Base-by-base conservation (phyloP, 2,888 invertebrate genomes). In the Orchesellides sinensis region DNA sequence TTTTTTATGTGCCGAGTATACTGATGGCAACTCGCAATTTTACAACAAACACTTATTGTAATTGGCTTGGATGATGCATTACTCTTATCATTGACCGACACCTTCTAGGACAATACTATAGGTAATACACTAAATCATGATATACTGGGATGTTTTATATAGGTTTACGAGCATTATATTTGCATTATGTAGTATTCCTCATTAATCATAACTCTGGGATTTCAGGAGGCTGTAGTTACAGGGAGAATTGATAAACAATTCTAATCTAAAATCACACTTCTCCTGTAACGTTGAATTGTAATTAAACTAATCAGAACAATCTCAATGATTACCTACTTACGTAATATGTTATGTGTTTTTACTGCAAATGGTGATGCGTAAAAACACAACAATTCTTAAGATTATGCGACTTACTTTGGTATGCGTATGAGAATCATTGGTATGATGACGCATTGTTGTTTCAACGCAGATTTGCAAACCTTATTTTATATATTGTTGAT, bases 21-120 rank as follows among this genome's bases (percentile, higher is more conserved):
- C 40, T 21, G 23, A 54, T 54, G 54, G 54, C 29, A 59, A 59
- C 8, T 3, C 19, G 19, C 21, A 40, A 40, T 63, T 35, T 45
- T 17, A 17, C 21, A 40, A 40, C 35, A 63, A 63, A 49, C 8
- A 29, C 27, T 14, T 54, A 8, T n/a, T 5, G 5, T 59, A 25
- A 29, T 59, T 29, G 29, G 19, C 59, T 32, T 25, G 14, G 23
- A 61, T 61, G 61, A 61, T 63, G 63, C 17, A 35, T 40, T 40
- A 23, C 19, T 14, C n/a, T 40, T 40, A 63, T 63, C 63, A 63
- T 8, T 73, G 73, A 63, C 73, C 73, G 63, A 63, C 63, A 73
- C 73, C 61, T 59, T 73, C 21, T n/a, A n/a, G n/a, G 35, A 45
- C 27, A 12, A 63, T 29, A 63, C 19, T 61, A 23, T 1, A 2